Evolutionary conservation across 2,797 vertebrate genomes (phyloP).

Genomic region (Crax fasciolata): DNA sequence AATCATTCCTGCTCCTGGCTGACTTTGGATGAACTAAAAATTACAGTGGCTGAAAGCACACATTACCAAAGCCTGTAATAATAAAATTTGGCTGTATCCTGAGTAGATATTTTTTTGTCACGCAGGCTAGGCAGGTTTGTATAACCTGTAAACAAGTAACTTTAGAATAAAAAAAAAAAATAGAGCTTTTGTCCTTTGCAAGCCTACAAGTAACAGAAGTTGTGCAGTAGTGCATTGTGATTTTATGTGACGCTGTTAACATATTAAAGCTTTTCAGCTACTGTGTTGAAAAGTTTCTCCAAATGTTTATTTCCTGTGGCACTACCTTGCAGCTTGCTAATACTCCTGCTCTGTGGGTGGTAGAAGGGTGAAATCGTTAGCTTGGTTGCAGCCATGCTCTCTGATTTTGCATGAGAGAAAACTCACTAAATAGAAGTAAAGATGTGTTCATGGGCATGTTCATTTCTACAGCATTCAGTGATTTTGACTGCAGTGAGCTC

Average conservation of each 20-base stretch:
- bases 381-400: background rate
- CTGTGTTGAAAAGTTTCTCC: background rate
- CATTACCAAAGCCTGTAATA: conserved; percentile 30
- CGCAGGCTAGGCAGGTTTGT: background rate
- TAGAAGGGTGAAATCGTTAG: background rate
- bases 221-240: background rate
- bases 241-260: background rate
- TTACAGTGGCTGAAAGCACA: conserved; percentile 2
- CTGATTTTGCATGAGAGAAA: background rate
- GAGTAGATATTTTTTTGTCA: background rate
- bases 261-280: background rate
- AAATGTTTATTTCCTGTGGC: background rate
- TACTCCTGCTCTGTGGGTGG: background rate
- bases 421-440: background rate
- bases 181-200: background rate
- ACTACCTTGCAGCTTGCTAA: background rate
- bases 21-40: conserved; percentile 51
- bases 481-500: background rate
- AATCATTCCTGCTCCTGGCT: conserved; percentile 31
- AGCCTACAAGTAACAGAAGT: background rate
- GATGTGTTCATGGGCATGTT: background rate
- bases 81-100: background rate
- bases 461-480: background rate
- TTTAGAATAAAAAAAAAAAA: background rate
- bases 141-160: background rate